Evolutionary conservation across 2,888 invertebrate species (phyloP), one percentile per base, ranked within the genome.

Genomic region (Caenorhabditis sulstoni): DNA sequence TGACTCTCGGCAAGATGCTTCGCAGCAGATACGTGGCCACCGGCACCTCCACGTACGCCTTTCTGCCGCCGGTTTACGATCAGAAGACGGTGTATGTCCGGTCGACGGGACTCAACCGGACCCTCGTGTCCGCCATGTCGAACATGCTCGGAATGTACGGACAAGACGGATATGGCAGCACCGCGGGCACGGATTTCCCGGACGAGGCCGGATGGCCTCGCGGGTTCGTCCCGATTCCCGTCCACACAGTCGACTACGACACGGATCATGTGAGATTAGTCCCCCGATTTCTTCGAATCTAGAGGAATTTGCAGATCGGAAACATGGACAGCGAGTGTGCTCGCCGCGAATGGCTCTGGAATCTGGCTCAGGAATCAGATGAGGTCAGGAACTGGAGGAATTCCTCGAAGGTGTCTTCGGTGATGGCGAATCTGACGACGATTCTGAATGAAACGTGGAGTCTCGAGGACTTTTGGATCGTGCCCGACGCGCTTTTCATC

Each of bases 21-120:
- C 92, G 94, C 14, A 90, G 92, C 52, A 93, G 95, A 9, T 96
- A 95, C 90, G 89, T 91, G 45, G 91, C 93, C 86, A 89, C 93
- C 86, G 62, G 49, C 11, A 68, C 57, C 37, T 67, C 76, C 18
- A 76, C 75, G 8, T 67, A 68, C 44, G 65, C 53, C 18, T 92
- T 94, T 58, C 90, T 94, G 64, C 92, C 92, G 22, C 79, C 89
- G 0, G 87, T 87, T 1, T 94, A 94, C 88, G 92, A 92, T 11
- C 92, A 92, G 1, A 89, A 92, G 45, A 74, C 77, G 53, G 92
- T 94, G 64, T 92, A 92, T 84, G 91, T 94, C 1, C 92, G 92
- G 66, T 94, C 95, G 49, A 95, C 96, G 0, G 95, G 96, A 91
- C 93, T 94, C 9, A 95, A 96, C 91, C 93, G 96, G 23, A 95